A percentile compares a stretch with the other conserved stretches of the same genome.
Evolutionary conservation across 2,113 vertebrate species (phyloP).

Genomic region (Panthera leo): DNA sequence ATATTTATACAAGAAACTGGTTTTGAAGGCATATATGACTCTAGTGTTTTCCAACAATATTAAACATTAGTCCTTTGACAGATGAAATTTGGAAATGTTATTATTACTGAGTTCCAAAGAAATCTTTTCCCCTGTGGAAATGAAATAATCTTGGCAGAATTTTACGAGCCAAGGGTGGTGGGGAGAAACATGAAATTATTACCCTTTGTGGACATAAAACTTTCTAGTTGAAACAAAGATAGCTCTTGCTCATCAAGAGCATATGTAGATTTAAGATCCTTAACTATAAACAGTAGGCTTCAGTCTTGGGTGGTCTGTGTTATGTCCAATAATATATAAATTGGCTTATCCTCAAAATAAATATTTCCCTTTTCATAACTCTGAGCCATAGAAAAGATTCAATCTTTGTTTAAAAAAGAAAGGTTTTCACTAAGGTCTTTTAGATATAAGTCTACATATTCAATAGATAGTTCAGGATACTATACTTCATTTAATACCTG

Average conservation of each 20-base stretch:
- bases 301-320: slow-evolving; percentile 80
- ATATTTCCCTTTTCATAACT: slow-evolving; percentile 80
- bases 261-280: slow-evolving; percentile 71
- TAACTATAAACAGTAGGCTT: slow-evolving; percentile 77
- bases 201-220: slow-evolving; percentile 34
- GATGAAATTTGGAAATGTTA: slow-evolving; percentile 39
- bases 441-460: slow-evolving; percentile 32
- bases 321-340: slow-evolving; percentile 78
- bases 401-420: slow-evolving; percentile 73
- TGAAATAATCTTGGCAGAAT: slow-evolving; percentile 63
- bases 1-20: slow-evolving; percentile 24
- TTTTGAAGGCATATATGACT: slow-evolving; percentile 36
- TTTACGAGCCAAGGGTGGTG: slow-evolving; percentile 55
- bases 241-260: slow-evolving; percentile 54
- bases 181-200: slow-evolving; percentile 60
- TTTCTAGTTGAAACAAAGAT: slow-evolving; percentile 63
- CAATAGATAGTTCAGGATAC: background rate
- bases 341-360: slow-evolving; percentile 79
- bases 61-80: slow-evolving; percentile 52
- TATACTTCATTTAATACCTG: background rate
- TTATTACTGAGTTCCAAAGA: slow-evolving; percentile 52
- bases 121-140: slow-evolving; percentile 45
- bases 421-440: slow-evolving; percentile 39
- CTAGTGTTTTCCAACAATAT: slow-evolving; percentile 54
- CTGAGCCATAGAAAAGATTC: slow-evolving; percentile 70